Conservation (phyloP, 2,888 invertebrate genomes). For the Tenthredo mesomela region DNA sequence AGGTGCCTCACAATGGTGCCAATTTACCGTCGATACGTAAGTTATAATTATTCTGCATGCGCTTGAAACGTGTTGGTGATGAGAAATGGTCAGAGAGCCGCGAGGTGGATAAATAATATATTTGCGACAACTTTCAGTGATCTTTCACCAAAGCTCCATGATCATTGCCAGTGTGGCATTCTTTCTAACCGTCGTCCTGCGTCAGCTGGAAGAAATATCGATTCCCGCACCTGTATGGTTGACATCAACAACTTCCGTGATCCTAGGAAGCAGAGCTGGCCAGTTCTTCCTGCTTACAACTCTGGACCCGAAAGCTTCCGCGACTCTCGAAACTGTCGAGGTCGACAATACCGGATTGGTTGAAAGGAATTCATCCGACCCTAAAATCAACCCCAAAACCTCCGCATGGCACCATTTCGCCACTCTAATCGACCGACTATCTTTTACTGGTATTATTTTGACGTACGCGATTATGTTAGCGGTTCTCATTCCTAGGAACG, state of each 20-base stretch:
- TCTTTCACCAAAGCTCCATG: constrained; percentile 69
- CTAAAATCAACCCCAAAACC: constrained; percentile 54
- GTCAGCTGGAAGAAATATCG: constrained; percentile 62
- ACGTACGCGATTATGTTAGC: constrained; percentile 65
- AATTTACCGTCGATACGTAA: constrained; percentile 82
- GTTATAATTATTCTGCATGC: constrained; percentile 54
- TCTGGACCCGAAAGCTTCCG: constrained; percentile 68
- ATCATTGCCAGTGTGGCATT: constrained; percentile 67
- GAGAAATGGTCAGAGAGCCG: background rate
- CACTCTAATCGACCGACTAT: constrained; percentile 67
- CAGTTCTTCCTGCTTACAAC: constrained; percentile 67
- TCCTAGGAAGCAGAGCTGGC: constrained; percentile 68
- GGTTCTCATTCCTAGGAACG: constrained; percentile 57
- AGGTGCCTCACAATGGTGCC: constrained; percentile 82
- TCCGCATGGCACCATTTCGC: constrained; percentile 65
- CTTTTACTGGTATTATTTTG: constrained; percentile 62
- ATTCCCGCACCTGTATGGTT: constrained; percentile 66
- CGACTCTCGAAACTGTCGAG: constrained; percentile 62
- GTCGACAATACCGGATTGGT: constrained; percentile 66
- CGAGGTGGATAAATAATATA: background rate
- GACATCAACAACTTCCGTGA: constrained; percentile 57
- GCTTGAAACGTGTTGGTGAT: background rate
- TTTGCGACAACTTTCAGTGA: constrained; percentile 61
- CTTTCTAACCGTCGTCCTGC: constrained; percentile 69
- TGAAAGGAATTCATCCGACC: constrained; percentile 51